Base-by-base conservation (phyloP, 64 coral and sea anemone genomes). In the Montipora capricornis region DNA sequence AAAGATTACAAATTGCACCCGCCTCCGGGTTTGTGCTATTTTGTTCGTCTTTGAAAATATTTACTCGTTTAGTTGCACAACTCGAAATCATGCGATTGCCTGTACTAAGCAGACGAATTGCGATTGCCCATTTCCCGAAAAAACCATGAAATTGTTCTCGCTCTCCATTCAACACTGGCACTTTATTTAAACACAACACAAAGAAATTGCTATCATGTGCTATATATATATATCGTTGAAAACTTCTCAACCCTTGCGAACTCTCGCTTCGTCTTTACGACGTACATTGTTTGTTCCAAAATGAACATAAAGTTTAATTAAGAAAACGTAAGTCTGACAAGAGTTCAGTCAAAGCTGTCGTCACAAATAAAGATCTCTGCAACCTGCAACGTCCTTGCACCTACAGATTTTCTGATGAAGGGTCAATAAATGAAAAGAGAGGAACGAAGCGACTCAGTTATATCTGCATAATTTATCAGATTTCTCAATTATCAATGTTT, bases 261-360 rank as follows among this genome's bases (percentile, higher is more conserved):
- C 37, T 37, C 17, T 20, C 44, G 15, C 60, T 6, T 82, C 53
- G 80, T 82, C 80, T 82, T 61, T 29, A 62, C 53, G 80, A 82
- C 80, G 80, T 82, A 82, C 61, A 67, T 44, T 67, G 7, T 24
- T 62, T 71, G 82, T 71, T 86, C 64, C 0, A 68, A 73, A 86
- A 86, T 68, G 66, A 73, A 86, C 82, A 71, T 64, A 82, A 44
- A 69, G 12, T 44, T 82, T 24, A 82, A 15, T 44, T 61, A 3
- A 81, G 17, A 44, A 64, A 83, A 83, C 26, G 0, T 6, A 57
- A 83, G 22, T 17, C 29, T 64, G 24, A 17, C 10, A 46, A 76
- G 74, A 76, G 24, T 76, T 76, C 24, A 5, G 20, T 71, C 68
- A 24, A 71, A 24, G 19, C 20, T 71, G 68, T 8, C 53, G 53